Evolutionary conservation across 2,113 vertebrate species (phyloP).

Genomic region (Oxyruncus cristatus): DNA sequence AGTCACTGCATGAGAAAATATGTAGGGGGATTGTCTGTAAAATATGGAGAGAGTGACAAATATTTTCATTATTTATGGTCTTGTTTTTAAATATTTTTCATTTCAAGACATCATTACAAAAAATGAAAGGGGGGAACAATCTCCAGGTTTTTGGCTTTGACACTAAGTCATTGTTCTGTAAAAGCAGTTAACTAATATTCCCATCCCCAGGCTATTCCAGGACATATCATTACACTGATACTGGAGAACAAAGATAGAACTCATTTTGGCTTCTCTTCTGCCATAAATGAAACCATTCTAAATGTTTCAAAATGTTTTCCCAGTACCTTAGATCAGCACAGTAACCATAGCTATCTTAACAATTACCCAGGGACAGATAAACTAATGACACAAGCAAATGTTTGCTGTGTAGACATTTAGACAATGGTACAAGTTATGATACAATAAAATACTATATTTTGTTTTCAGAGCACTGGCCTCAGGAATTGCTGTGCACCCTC

Average conservation of each 20-base stretch:
- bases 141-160: not conserved
- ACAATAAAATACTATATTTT: not conserved
- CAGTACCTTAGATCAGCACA: conserved; percentile 20
- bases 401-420: conserved; percentile 28
- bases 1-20: not conserved
- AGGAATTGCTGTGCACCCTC: not conserved
- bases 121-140: not conserved
- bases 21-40: not conserved
- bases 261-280: conserved; percentile 37
- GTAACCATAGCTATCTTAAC: conserved; percentile 30
- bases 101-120: not conserved
- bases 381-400: conserved; percentile 36
- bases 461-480: not conserved
- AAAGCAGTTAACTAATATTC: not conserved
- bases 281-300: conserved; percentile 3
- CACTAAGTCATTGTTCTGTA: not conserved
- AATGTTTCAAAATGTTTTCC: conserved; percentile 18
- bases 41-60: not conserved
- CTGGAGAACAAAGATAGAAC: not conserved
- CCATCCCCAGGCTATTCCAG: not conserved
- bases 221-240: not conserved
- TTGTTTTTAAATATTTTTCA: not conserved
- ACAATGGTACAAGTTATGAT: not conserved
- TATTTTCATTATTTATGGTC: not conserved
- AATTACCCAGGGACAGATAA: conserved; percentile 52